Base-by-base conservation (phyloP, 2,113 vertebrate genomes). In the Chrysochloris asiatica region DNA sequence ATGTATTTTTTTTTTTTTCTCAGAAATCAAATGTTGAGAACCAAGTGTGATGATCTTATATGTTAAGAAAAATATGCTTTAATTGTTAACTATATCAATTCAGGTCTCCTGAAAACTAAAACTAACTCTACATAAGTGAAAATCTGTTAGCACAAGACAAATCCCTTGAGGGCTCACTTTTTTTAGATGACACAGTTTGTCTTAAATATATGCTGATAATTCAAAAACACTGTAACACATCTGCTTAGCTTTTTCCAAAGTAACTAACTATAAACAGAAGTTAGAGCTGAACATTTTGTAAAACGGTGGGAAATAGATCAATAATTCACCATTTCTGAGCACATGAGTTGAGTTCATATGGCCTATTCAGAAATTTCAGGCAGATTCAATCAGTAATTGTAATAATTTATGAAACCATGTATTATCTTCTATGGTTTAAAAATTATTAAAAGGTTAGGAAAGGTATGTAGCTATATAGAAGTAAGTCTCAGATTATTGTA, bases 21-120 rank as follows among this genome's bases (percentile, higher is more conserved):
- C 85, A 95, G 41, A 86, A 97, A 97, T 95, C 73, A 95, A 75
- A 90, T 6, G 38, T 17, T 63, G 84, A 88, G 90, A 97, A 96
- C 24, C 71, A 96, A 85, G 36, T 83, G 22, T 92, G 92, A 89
- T 96, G 92, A 86, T 97, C 88, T 88, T 85, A 36, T 28, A 78
- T 90, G 16, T 61, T 92, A 28, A 88, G 82, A 95, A 92, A 96
- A 92, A 86, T 89, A 95, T 88, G 88, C 48, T 94, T 11, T 61
- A 91, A 54, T 17, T 92, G 24, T 95, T 80, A 92, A 59, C 45
- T 96, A 61, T 86, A 77, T 94, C 94, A 95, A 93, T 96, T 96
- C 93, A 67, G 10, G 0, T 54, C 75, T 95, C 48, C 85, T 94
- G 93, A 97, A 96, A 92, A 5, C 33, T 93, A 92, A 96, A 82